A percentile compares a stretch with the other conserved stretches of the same genome.
phyloP scores from a whole-genome alignment of 2,888 invertebrate genomes.

The Hypomecis punctinalis region DNA sequence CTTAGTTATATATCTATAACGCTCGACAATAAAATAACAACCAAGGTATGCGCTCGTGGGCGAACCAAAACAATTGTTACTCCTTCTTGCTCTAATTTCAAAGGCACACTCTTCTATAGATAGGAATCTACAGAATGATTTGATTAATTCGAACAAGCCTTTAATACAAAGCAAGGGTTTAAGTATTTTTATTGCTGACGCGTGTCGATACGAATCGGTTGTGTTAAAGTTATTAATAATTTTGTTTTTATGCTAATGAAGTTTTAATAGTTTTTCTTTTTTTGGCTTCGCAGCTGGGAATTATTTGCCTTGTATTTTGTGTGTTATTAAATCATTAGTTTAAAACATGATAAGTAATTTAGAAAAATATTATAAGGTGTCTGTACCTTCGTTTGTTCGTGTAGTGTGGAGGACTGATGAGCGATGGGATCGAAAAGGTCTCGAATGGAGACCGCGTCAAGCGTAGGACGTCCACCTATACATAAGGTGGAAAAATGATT shows the following conservation, averaged over 20 bases:
- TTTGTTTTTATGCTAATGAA: constrained; percentile 64
- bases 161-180: constrained; percentile 74
- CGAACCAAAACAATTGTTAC: constrained; percentile 82
- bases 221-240: constrained; percentile 74
- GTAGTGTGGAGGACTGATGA: too few relatives aligned
- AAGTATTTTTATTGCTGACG: constrained; percentile 80
- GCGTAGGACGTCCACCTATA: too few relatives aligned
- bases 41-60: constrained; percentile 76
- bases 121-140: constrained; percentile 76
- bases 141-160: constrained; percentile 82
- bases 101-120: constrained; percentile 68
- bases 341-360: too few relatives aligned
- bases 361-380: too few relatives aligned
- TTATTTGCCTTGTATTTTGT: constrained; percentile 20
- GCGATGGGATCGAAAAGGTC: too few relatives aligned
- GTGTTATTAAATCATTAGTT: neutral
- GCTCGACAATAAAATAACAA: constrained; percentile 72
- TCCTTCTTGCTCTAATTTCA: constrained; percentile 82
- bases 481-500: too few relatives aligned
- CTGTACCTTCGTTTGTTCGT: too few relatives aligned
- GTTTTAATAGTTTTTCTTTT: constrained; percentile 65
- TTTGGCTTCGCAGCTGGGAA: constrained; percentile 48
- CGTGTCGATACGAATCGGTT: constrained; percentile 81
- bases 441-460: too few relatives aligned
- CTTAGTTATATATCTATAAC: constrained; percentile 61